Conservation (phyloP, 2,113 vertebrate genomes). For the Sitta europaea region DNA sequence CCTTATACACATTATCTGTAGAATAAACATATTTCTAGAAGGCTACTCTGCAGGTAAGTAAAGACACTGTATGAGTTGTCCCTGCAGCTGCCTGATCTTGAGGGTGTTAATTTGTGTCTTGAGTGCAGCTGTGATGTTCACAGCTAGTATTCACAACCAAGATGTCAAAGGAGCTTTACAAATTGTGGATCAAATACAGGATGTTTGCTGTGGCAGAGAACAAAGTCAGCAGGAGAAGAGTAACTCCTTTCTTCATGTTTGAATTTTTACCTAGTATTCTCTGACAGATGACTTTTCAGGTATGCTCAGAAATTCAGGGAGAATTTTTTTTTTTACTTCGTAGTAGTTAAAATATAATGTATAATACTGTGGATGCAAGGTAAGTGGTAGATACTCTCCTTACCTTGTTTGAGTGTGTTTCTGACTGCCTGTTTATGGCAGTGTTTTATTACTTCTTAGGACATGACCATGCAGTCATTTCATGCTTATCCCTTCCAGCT, state of each 20-base stretch:
- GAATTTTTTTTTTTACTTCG: background rate
- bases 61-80: background rate
- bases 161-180: constrained; percentile 40
- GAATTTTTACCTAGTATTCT: background rate
- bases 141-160: constrained; percentile 16
- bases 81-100: background rate
- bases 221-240: background rate
- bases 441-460: background rate
- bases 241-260: background rate
- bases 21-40: background rate
- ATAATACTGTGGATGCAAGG: background rate
- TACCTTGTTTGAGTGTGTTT: background rate
- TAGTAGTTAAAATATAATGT: background rate
- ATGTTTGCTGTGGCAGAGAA: background rate
- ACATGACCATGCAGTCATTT: background rate
- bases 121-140: background rate
- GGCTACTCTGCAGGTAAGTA: background rate
- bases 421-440: background rate
- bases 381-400: background rate
- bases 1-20: background rate
- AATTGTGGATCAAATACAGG: background rate
- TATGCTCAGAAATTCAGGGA: background rate
- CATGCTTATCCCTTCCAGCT: background rate
- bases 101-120: constrained; percentile 21
- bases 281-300: background rate